Base-by-base conservation (phyloP, 2,113 vertebrate genomes). In the Mormoops blainvillei region DNA sequence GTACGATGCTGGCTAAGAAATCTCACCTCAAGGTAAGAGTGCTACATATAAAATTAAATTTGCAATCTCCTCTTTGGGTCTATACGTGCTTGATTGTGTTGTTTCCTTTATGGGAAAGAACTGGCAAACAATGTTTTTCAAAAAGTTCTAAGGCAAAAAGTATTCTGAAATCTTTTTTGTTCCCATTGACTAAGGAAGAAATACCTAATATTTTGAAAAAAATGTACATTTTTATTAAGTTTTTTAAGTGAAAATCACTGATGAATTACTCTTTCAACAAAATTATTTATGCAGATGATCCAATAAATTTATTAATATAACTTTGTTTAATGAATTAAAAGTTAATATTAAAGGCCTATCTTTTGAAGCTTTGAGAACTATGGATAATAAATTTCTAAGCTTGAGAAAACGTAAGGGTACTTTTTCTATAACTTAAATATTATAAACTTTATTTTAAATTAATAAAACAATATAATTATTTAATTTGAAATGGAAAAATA, bases 1-100 rank as follows among this genome's bases (percentile, higher is more conserved):
- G 78, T 65, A 97, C 87, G 58, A 98, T 95, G 94, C 94, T 95
- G 96, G 88, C 93, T 92, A 95, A 91, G 93, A 97, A 96, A 92
- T 95, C 88, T 76, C 3, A 0, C 74, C 82, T 95, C 5, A 3
- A 98, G 96, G 94, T 5, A 70, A 98, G 96, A 0, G 0, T 0
- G 0, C 20, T 82, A 56, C 31, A 19, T 77, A 14, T 0, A 65
- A 71, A 68, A 5, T 89, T 82, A 85, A 96, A 88, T 73, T 89
- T 83, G 24, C 43, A 74, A 28, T 89, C 26, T 95, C 54, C 24
- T 88, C 61, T 91, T 77, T 80, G 70, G 63, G 5, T 9, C 63
- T 87, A 31, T 80, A 31, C 15, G 41, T 83, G 74, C 86, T 50
- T 96, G 41, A 85, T 10, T 68, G 20, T 76, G 50, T 86, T 22